These are phyloP conservation scores for Chiloscyllium punctatum DNA, from an alignment of 2,797 vertebrate genomes.

Conservation along the genomic window DNA sequence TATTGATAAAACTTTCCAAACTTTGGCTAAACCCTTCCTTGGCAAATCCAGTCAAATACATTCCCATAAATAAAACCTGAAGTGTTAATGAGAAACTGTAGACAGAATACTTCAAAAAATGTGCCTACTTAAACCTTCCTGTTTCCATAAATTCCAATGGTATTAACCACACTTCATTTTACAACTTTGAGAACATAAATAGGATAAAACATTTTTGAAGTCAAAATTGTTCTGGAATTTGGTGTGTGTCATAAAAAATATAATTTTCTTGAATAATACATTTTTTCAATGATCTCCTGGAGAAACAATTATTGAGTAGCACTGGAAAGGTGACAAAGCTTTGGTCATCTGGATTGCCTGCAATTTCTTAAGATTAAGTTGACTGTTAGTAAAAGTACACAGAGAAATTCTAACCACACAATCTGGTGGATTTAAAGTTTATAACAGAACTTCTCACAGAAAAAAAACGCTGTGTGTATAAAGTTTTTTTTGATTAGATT, in stretches of 20 bases:
- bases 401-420: neutral
- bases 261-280: neutral
- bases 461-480: neutral
- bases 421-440: neutral
- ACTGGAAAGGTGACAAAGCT: neutral
- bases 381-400: neutral
- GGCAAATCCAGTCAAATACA: neutral
- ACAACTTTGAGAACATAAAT: neutral
- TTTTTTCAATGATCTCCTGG: neutral
- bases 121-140: conserved; percentile 31
- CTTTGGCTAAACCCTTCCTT: neutral
- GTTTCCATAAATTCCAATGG: conserved; percentile 32
- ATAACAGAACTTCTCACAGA: neutral
- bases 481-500: neutral
- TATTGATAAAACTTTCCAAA: neutral
- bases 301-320: neutral
- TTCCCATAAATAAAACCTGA: conserved; percentile 9
- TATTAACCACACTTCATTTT: conserved; percentile 4
- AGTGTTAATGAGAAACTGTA: conserved; percentile 18
- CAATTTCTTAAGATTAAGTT: neutral
- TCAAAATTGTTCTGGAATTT: conserved; percentile 4
- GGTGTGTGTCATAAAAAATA: neutral
- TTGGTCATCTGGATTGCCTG: neutral
- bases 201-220: neutral
- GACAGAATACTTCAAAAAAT: conserved; percentile 17